These are phyloP conservation scores for Morinoia aosen DNA, from an alignment of 2,888 invertebrate species.

Conservation along the genomic window DNA sequence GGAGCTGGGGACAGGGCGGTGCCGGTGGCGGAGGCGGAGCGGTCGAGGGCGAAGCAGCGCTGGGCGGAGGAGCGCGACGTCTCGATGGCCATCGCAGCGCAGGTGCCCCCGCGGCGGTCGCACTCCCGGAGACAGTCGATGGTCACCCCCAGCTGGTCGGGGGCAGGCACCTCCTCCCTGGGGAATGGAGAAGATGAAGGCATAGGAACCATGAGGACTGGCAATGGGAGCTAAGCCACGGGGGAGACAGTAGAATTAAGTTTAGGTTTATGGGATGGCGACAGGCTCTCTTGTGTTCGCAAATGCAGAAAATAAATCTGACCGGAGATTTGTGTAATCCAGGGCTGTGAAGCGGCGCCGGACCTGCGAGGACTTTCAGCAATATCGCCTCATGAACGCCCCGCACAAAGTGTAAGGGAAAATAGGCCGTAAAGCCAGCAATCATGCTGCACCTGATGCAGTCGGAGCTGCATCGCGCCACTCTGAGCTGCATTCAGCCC, in stretches of 20 bases:
- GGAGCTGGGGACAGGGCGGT: slow-evolving; percentile 71
- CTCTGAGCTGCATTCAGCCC: no score
- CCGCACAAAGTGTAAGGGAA: no score
- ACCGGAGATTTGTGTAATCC: no score
- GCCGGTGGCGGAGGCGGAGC: slow-evolving; percentile 71
- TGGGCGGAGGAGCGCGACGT: slow-evolving; percentile 71
- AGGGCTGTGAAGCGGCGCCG: no score
- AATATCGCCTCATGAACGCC: no score
- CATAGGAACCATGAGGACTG: not conserved
- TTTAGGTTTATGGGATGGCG: no score
- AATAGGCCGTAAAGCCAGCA: no score
- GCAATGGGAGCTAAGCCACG: not conserved
- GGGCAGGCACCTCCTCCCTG: slow-evolving; percentile 70
- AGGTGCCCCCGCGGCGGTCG: slow-evolving; percentile 70
- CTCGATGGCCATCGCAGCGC: slow-evolving; percentile 71
- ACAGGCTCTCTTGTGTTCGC: no score
- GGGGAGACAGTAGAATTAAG: not conserved
- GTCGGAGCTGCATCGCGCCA: no score
- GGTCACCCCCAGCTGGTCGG: slow-evolving; percentile 70
- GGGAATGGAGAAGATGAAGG: not conserved
- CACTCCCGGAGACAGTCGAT: slow-evolving; percentile 71
- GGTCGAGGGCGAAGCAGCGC: slow-evolving; percentile 72
- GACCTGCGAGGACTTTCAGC: no score
- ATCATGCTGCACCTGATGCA: no score
- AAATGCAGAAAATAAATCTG: no score